Base-by-base conservation (phyloP, 2,888 invertebrate species). In the Neoaliturus tenellus region DNA sequence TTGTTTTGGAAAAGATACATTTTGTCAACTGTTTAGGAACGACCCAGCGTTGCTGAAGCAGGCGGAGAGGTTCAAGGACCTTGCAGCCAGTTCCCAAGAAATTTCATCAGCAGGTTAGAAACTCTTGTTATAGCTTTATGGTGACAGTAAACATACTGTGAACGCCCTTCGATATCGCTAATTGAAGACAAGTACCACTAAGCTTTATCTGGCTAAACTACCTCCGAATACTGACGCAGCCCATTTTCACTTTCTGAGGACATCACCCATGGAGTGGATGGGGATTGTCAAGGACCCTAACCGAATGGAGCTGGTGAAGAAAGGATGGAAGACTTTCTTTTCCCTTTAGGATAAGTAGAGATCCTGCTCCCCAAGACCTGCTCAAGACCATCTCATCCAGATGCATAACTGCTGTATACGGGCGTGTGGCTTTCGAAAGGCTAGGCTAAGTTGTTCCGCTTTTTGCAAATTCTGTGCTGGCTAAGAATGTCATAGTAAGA, bases 231-330 rank as follows among this genome's bases (percentile, higher is more conserved):
- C 84, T 28, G 85, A 84, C 80, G 86, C 88, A 84, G 87, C 87
- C 48, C 78, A 83, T 75, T 88, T 89, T 87, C 89, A 89, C 86
- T 80, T 73, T 44, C 88, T 87, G 81, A 86, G 87, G 35, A 86
- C 86, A n/a, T 89, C 86, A 20, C 12, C n/a, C n/a, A n/a, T n/a
- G n/a, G n/a, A n/a, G n/a, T n/a, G n/a, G n/a, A n/a, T n/a, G n/a
- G n/a, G n/a, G n/a, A n/a, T n/a, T n/a, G n/a, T n/a, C n/a, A n/a
- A n/a, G n/a, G n/a, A n/a, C n/a, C n/a, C n/a, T n/a, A n/a, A n/a
- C n/a, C n/a, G n/a, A n/a, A n/a, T n/a, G n/a, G n/a, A n/a, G n/a
- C n/a, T n/a, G n/a, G n/a, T n/a, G n/a, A n/a, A n/a, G n/a, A n/a
- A n/a, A n/a, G n/a, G n/a, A n/a, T n/a, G n/a, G n/a, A n/a, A n/a